Evolutionary conservation across 2,113 vertebrate genomes (phyloP).

Genomic region (Melanocharis versteri): DNA sequence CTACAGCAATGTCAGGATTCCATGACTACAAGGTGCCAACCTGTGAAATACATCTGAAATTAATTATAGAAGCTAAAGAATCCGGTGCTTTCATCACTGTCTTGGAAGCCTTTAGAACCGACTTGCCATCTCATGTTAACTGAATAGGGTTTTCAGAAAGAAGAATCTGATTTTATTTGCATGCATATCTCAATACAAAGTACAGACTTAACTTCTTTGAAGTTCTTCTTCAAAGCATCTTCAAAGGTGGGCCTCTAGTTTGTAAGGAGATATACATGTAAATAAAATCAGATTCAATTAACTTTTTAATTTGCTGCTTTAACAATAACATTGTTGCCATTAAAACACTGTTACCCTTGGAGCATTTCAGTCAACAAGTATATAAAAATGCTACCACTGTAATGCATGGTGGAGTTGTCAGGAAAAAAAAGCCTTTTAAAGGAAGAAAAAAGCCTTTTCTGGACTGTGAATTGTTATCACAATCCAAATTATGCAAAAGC

Average conservation of each 20-base stretch:
- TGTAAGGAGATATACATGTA: not conserved
- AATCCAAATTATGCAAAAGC: not conserved
- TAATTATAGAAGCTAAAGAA: not conserved
- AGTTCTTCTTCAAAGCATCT: constrained; percentile 52
- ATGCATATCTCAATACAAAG: constrained; percentile 50
- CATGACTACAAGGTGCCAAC: not conserved
- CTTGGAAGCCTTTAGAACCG: not conserved
- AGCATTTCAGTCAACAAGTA: not conserved
- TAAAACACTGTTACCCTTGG: not conserved
- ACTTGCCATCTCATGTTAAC: constrained; percentile 12
- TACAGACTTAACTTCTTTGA: constrained; percentile 12
- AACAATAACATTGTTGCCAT: constrained; percentile 16
- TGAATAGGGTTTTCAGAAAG: not conserved
- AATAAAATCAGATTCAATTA: constrained; percentile 35
- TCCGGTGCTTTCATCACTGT: not conserved
- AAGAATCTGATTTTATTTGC: constrained; percentile 46
- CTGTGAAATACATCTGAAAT: not conserved
- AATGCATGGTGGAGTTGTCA: not conserved
- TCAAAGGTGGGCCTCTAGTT: constrained; percentile 22
- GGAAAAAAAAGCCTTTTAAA: not conserved
- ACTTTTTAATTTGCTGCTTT: constrained; percentile 23
- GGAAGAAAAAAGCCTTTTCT: not conserved
- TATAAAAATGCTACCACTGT: not conserved
- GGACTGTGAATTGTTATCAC: not conserved
- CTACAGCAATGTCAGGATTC: not conserved